These are phyloP conservation scores for Solenopsis invicta DNA, from an alignment of 1,140 invertebrate genomes.

Conservation along the genomic window DNA sequence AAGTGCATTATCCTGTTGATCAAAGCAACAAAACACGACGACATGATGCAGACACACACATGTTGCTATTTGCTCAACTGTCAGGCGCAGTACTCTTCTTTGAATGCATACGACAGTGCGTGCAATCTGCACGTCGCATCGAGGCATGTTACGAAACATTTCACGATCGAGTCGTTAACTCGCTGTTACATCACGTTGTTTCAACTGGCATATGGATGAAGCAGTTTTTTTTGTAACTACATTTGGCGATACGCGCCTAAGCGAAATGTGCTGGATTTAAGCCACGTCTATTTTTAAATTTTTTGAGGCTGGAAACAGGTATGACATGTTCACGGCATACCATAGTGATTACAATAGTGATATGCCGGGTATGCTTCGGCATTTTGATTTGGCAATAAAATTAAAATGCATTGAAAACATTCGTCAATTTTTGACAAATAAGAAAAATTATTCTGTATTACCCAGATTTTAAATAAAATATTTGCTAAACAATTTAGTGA, in stretches of 20 bases:
- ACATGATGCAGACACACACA: not conserved
- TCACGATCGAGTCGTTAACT: slow-evolving; percentile 46
- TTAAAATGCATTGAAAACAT: slow-evolving; percentile 18
- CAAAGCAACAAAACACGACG: slow-evolving; percentile 48
- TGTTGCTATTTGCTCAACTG: slow-evolving; percentile 46
- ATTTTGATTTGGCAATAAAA: slow-evolving; percentile 14
- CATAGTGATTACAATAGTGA: not conserved
- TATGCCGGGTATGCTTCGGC: not conserved
- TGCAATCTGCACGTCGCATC: slow-evolving; percentile 26
- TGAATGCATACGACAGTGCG: slow-evolving; percentile 35
- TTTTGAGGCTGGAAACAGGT: not conserved
- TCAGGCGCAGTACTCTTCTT: slow-evolving; percentile 43
- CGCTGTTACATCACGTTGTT: slow-evolving; percentile 46
- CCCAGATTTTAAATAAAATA: not conserved
- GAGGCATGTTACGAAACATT: slow-evolving; percentile 63
- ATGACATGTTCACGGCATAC: not conserved
- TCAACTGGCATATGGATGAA: slow-evolving; percentile 32
- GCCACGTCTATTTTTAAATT: slow-evolving; percentile 10
- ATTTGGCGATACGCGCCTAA: slow-evolving; percentile 17
- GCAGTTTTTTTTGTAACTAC: slow-evolving; percentile 37
- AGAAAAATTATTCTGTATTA: not conserved
- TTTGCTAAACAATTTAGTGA: not conserved
- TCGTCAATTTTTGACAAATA: not conserved
- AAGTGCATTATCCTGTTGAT: slow-evolving; percentile 19
- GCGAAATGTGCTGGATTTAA: slow-evolving; percentile 31